Evolutionary conservation across 2,797 vertebrate species (phyloP).

Genomic region (Hozukius guyotensis): DNA sequence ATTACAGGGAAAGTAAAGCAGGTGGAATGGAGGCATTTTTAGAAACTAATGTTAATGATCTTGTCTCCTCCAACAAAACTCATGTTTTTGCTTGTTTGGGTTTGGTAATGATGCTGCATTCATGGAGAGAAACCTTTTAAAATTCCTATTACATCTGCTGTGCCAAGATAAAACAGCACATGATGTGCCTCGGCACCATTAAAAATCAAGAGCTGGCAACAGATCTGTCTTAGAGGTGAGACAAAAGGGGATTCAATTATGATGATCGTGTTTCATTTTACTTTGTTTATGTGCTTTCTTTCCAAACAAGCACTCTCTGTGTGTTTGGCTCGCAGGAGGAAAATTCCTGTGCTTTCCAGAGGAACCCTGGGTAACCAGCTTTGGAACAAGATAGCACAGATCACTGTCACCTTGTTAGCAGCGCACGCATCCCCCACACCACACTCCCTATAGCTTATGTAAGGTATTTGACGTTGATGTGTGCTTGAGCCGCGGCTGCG

Average conservation of each 20-base stretch:
- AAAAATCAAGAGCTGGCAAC: conserved; percentile 52
- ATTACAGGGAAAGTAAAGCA: conserved; percentile 64
- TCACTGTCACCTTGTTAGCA: conserved; percentile 61
- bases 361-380: conserved; percentile 47
- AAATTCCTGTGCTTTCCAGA: conserved; percentile 50
- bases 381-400: conserved; percentile 67
- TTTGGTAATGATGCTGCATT: conserved; percentile 51
- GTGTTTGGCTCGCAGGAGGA: conserved; percentile 20
- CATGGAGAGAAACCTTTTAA: conserved; percentile 25
- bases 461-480: conserved; percentile 60
- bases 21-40: conserved; percentile 31
- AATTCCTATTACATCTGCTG: conserved; percentile 33
- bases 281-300: conserved; percentile 50
- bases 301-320: conserved; percentile 26
- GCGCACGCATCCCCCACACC: conserved; percentile 41
- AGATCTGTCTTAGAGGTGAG: conserved; percentile 47
- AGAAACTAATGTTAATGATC: conserved; percentile 35
- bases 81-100: conserved; percentile 46
- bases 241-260: conserved; percentile 43
- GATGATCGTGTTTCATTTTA: conserved; percentile 57
- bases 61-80: conserved; percentile 23
- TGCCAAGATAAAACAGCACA: conserved; percentile 53
- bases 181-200: conserved; percentile 48
- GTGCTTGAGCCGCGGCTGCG: conserved; percentile 46
- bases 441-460: conserved; percentile 51